Evolutionary conservation across 2,888 invertebrate species (phyloP), one percentile per base, ranked within the genome.

Genomic region (Drosophila mulleri): DNA sequence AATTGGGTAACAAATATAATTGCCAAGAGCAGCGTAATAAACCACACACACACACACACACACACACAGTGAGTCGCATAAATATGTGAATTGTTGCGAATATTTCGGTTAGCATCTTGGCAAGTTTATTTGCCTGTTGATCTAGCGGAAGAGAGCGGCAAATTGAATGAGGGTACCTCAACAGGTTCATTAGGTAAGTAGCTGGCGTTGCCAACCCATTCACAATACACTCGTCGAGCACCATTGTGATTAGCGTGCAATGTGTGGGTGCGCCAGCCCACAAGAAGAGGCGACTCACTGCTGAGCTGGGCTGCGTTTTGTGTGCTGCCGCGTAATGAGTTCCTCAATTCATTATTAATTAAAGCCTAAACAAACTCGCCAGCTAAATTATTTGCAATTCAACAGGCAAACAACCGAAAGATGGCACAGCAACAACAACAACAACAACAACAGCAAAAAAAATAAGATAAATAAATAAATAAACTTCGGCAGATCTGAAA

Each of bases 1-100:
- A 91, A 91, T 91, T 91, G 90, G 82, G 89, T 88, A 87, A 87
- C 85, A 91, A 91, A 90, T 91, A 91, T 90, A 89, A 91, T 91
- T 89, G 91, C 90, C 87, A 90, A 83, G 87, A 90, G 82, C 83
- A 81, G 85, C 89, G 88, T 84, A 89, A 90, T 89, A 86, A 89
- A 89, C 85, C 79, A 80, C 89, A 80, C 64, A 72, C 80, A 75
- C 59, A 69, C 67, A 72, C 35, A 39, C 16, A 61, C 59, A 69
- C 52, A 67, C 54, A 68, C 66, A 44, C 26, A 75, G 54, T 48
- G 45, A 29, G 23, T n/a, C 42, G 53, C 48, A 72, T 74, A 67
- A 78, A 75, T 76, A 74, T 75, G 54, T 60, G 69, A 76, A 79
- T 78, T 64, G 72, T 72, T 45, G 67, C 47, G 57, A 69, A 56